Percentiles rank a stretch among this genome's conserved stretches.
These are phyloP conservation scores for Bovichtus variegatus DNA, from an alignment of 2,797 vertebrate species.

Conservation along the genomic window DNA sequence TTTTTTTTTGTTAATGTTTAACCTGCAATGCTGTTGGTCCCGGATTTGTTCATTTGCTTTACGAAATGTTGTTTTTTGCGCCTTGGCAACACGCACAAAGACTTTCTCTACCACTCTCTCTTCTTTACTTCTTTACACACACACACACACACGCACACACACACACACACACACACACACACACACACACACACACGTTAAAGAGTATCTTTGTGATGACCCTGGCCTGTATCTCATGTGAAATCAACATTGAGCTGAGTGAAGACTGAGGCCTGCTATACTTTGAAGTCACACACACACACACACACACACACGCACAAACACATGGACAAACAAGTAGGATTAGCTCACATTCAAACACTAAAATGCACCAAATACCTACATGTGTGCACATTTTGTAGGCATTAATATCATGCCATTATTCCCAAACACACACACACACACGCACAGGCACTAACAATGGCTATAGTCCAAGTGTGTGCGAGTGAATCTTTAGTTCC, in stretches of 20 bases:
- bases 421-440: background rate
- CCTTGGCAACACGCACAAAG: background rate
- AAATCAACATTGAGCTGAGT: conserved; percentile 82
- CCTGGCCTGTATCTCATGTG: conserved; percentile 81
- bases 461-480: conserved; percentile 27
- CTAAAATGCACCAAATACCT: background rate
- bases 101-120: background rate
- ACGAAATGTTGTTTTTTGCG: background rate
- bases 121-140: background rate
- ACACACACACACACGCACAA: conserved; percentile 14
- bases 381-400: background rate
- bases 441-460: conserved; percentile 1
- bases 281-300: conserved; percentile 77
- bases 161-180: conserved; percentile 13
- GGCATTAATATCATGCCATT: conserved; percentile 6
- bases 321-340: background rate
- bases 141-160: conserved; percentile 26
- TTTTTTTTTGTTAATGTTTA: background rate
- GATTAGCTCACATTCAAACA: background rate
- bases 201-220: conserved; percentile 80
- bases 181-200: conserved; percentile 33
- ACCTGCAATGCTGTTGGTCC: too few relatives aligned
- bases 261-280: conserved; percentile 74
- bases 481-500: conserved; percentile 64
- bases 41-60: background rate